Conservation (phyloP, 2,113 vertebrate genomes). For the Morphnarchus princeps region DNA sequence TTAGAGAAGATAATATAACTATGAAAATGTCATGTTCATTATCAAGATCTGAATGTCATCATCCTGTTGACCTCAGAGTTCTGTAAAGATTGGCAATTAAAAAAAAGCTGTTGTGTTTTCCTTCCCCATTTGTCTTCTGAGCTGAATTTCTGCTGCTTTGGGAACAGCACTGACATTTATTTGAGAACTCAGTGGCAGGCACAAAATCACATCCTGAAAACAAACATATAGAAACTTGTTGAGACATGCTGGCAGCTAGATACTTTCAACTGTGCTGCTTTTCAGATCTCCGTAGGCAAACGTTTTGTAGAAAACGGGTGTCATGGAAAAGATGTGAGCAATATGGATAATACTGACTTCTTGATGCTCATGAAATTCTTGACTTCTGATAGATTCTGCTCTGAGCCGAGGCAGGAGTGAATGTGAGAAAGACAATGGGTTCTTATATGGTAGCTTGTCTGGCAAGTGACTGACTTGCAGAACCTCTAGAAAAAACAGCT, state of each 20-base stretch:
- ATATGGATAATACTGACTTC: neutral
- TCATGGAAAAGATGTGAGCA: neutral
- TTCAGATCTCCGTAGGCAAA: neutral
- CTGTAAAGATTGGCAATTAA: neutral
- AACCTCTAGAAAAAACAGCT: neutral
- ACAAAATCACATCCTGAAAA: neutral
- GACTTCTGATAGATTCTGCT: neutral
- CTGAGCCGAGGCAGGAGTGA: neutral
- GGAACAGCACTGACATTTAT: neutral
- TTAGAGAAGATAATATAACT: slow-evolving; percentile 46
- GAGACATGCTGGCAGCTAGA: neutral
- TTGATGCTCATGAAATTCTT: neutral
- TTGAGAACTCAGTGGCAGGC: neutral
- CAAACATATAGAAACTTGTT: neutral
- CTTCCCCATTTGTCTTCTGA: neutral
- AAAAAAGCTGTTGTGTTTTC: neutral
- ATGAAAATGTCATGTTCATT: slow-evolving; percentile 57
- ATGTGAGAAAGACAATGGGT: neutral
- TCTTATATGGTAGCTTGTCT: neutral
- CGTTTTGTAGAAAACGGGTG: neutral
- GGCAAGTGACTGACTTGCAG: neutral
- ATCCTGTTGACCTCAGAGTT: slow-evolving; percentile 32
- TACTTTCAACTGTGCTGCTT: neutral
- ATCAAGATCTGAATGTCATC: slow-evolving; percentile 38
- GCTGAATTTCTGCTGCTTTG: neutral